Evolutionary conservation across 1,140 invertebrate genomes (phyloP).

Genomic region (Luehdorfia chinensis): DNA sequence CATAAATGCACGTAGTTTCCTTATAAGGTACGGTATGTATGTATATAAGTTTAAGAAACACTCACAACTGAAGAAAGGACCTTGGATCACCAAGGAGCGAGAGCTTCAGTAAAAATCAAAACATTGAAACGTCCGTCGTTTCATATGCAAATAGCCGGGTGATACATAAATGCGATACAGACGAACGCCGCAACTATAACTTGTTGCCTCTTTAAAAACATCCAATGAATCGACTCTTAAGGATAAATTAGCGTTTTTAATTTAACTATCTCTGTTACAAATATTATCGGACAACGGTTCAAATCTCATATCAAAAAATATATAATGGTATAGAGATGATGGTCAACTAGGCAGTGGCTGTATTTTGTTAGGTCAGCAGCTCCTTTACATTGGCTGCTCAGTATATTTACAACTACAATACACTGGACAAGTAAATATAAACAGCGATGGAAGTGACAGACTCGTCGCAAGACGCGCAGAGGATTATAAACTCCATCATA

Average conservation of each 20-base stretch:
- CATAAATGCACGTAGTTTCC: constrained; percentile 14
- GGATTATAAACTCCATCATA: no score
- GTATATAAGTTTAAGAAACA: constrained; percentile 15
- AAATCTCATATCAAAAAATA: no score
- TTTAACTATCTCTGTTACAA: constrained; percentile 16
- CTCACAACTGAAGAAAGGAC: constrained; percentile 25
- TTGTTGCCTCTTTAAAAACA: constrained; percentile 4
- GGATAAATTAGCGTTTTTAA: constrained; percentile 1
- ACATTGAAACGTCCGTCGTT: constrained; percentile 48
- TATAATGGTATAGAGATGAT: no score
- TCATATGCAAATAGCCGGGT: constrained; percentile 50
- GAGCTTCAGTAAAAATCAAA: constrained; percentile 47
- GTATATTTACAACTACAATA: no score
- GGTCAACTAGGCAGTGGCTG: no score
- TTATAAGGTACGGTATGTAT: constrained; percentile 21
- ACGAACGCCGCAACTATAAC: constrained; percentile 24
- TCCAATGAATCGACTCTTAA: background rate
- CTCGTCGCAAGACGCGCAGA: no score
- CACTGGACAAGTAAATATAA: no score
- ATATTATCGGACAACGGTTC: no score
- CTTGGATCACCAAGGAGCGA: constrained; percentile 32
- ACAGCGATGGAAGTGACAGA: no score
- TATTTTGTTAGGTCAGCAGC: no score
- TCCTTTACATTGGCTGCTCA: no score
- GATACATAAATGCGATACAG: constrained; percentile 35